phyloP scores from a whole-genome alignment of 1,140 invertebrate species.

The Tribolium castaneum region DNA sequence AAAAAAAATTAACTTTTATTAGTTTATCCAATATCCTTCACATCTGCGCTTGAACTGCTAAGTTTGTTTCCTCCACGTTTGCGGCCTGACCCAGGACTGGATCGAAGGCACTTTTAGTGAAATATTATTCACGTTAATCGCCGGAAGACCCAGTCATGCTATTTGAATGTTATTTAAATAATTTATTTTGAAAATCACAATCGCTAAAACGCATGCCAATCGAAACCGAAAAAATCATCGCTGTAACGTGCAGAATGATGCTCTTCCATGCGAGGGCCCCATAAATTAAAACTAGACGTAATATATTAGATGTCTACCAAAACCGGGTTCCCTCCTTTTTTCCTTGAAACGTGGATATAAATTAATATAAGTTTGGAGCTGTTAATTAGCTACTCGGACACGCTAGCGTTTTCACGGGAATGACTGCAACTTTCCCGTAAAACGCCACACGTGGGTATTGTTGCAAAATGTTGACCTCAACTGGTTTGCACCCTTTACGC shows the following conservation, averaged over 20 bases:
- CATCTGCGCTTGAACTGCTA: slow-evolving; percentile 5
- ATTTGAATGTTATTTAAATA: slow-evolving; percentile 32
- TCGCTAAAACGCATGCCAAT: neutral
- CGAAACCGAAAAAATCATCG: neutral
- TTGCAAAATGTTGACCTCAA: neutral
- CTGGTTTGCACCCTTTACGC: neutral
- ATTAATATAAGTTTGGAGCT: neutral
- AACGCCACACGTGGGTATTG: neutral
- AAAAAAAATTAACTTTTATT: slow-evolving; percentile 35
- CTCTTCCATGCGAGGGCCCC: neutral
- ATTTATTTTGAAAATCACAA: slow-evolving; percentile 14
- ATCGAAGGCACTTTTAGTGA: neutral
- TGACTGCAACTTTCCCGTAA: neutral
- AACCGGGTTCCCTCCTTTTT: slow-evolving; percentile 19
- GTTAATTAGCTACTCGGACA: neutral
- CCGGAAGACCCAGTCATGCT: slow-evolving; percentile 22
- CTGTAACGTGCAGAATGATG: neutral
- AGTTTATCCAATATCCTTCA: slow-evolving; percentile 16
- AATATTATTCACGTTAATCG: slow-evolving; percentile 31
- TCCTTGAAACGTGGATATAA: slow-evolving; percentile 5
- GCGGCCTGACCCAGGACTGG: neutral
- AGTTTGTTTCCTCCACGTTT: neutral
- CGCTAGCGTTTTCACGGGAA: neutral
- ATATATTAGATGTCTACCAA: neutral
- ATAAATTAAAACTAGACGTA: slow-evolving; percentile 14